Conservation (phyloP, 2,113 vertebrate genomes). For the Catharus fuscescens region DNA sequence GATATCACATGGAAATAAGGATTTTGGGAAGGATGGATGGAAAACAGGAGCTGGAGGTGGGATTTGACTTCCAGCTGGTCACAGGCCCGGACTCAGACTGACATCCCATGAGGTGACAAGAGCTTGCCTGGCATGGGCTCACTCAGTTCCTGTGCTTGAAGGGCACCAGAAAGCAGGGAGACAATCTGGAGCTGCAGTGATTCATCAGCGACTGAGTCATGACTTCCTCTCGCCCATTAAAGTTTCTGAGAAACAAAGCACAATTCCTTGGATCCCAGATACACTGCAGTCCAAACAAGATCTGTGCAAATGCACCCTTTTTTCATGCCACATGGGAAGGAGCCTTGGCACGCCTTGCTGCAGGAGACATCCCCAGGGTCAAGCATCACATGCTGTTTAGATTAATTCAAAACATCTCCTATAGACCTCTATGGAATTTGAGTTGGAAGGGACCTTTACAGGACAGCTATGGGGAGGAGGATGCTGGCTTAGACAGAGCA, state of each 20-base stretch:
- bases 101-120: not conserved
- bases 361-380: not conserved
- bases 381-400: not conserved
- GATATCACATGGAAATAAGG: not conserved
- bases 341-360: not conserved
- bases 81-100: not conserved
- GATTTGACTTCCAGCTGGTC: not conserved
- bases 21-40: not conserved
- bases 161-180: not conserved
- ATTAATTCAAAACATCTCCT: not conserved
- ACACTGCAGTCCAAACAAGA: not conserved
- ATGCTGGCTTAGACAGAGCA: not conserved
- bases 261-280: not conserved
- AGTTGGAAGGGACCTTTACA: not conserved
- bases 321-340: accelerated
- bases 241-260: constrained; percentile 7
- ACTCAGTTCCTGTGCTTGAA: not conserved
- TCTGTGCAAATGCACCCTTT: not conserved
- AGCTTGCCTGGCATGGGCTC: not conserved
- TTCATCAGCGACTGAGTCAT: constrained; percentile 14
- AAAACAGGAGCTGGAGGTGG: not conserved
- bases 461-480: not conserved
- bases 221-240: not conserved
- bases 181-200: not conserved
- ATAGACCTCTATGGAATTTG: not conserved